Base-by-base conservation (phyloP, 2,113 vertebrate species). In the Callorhinus ursinus region DNA sequence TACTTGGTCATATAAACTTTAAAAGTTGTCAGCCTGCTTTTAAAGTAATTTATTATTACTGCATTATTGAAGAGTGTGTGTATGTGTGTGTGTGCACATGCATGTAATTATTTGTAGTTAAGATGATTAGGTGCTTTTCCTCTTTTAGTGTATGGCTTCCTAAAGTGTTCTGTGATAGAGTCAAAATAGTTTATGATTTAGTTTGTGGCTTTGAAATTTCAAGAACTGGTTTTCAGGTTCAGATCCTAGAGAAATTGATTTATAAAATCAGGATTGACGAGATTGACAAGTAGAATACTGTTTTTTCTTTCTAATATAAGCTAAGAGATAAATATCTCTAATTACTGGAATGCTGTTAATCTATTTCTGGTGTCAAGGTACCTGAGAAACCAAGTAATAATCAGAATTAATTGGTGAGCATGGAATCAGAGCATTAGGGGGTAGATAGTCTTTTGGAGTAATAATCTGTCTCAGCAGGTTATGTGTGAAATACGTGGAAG, bases 121-220 rank as follows among this genome's bases (percentile, higher is more conserved):
- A 92, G 74, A 92, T 90, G 63, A 16, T 80, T 33, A 84, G 55
- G 4, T 86, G 79, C 39, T 88, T 93, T 95, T 81, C 69, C 26
- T 74, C 5, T 96, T 89, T 93, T 10, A 90, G 21, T 36, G 8
- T 49, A 55, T 16, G 16, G 24, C 42, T 97, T 84, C 49, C 33
- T 76, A 80, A 84, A 76, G 10, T 90, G n/a, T 92, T 81, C 21
- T 95, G 85, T 90, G 67, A 42, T 83, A 77, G 84, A 67, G 76
- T 95, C 16, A 85, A 21, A 79, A 57, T 36, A 84, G 13, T 51
- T 24, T 90, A 12, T 94, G 93, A 77, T 88, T 59, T 94, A 67
- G 61, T 65, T 36, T 57, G 42, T 87, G 1, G 28, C 12, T 94
- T 94, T 71, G 22, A 6, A 82, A 36, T 87, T 81, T 76, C 13